Evolutionary conservation across 2,797 vertebrate species (phyloP).

Genomic region (Anas bahamensis): DNA sequence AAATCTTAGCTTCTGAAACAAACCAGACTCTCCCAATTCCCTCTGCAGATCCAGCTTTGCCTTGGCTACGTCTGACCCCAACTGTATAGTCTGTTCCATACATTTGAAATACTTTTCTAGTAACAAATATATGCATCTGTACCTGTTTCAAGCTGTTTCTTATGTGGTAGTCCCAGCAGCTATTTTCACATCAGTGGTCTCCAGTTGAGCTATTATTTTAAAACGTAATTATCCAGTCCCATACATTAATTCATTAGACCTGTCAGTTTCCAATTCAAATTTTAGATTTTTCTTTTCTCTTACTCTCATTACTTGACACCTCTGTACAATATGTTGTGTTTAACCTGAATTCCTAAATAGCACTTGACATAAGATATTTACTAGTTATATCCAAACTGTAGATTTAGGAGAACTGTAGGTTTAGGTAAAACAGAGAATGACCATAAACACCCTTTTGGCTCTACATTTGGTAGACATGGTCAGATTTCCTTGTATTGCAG

Average conservation of each 20-base stretch:
- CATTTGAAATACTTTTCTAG: not conserved
- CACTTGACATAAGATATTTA: not conserved
- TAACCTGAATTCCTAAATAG: not conserved
- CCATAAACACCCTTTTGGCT: not conserved
- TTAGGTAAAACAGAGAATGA: not conserved
- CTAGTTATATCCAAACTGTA: not conserved
- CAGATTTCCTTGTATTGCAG: not conserved
- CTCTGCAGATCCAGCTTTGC: slow-evolving; percentile 21
- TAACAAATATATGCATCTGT: not conserved
- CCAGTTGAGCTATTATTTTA: not conserved
- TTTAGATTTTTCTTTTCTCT: not conserved
- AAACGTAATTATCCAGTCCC: not conserved
- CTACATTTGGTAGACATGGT: not conserved
- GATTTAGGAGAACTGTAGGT: not conserved
- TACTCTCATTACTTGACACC: not conserved
- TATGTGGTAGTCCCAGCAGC: slow-evolving; percentile 22
- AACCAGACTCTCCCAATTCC: not conserved
- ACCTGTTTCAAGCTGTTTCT: slow-evolving; percentile 47
- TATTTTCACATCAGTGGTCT: slow-evolving; percentile 24
- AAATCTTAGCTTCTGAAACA: slow-evolving; percentile 52
- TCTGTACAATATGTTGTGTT: not conserved
- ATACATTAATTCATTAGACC: slow-evolving; percentile 12
- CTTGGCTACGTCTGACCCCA: slow-evolving; percentile 33
- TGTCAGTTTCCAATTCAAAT: not conserved
- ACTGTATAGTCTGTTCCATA: slow-evolving; percentile 42